Conservation (phyloP, 2,797 vertebrate species). For the Erethizon dorsatum region DNA sequence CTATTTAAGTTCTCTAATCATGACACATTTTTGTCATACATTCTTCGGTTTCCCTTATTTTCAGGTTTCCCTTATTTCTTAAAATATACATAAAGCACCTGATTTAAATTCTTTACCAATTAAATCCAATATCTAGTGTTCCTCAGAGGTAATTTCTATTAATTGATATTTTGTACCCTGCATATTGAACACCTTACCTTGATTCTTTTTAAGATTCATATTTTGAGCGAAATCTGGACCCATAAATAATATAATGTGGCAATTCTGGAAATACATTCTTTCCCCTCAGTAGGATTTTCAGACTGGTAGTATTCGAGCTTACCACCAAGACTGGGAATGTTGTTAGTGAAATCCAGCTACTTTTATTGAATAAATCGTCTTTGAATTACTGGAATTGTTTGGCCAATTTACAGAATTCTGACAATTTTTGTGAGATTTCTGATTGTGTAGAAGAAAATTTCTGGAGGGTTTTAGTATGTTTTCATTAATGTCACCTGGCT, state of each 20-base stretch:
- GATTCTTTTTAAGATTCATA: not conserved
- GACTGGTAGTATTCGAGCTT: not conserved
- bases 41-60: not conserved
- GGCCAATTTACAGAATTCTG: slow-evolving; percentile 2
- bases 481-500: not conserved
- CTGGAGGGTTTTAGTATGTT: not conserved
- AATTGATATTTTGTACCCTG: not conserved
- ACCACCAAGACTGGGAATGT: not conserved
- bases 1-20: not conserved
- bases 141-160: not conserved
- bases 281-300: not conserved
- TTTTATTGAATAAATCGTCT: not conserved
- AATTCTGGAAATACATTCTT: not conserved
- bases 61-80: not conserved
- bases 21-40: not conserved
- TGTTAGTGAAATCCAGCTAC: not conserved
- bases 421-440: not conserved
- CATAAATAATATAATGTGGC: not conserved
- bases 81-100: not conserved
- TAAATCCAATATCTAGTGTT: not conserved
- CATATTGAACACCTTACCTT: not conserved
- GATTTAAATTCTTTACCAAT: not conserved
- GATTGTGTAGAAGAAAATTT: slow-evolving; percentile 10
- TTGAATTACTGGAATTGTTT: slow-evolving; percentile 1
- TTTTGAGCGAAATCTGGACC: not conserved